These are phyloP conservation scores for Drosophila paranaensis DNA, from an alignment of 2,888 invertebrate genomes.

Conservation along the genomic window DNA sequence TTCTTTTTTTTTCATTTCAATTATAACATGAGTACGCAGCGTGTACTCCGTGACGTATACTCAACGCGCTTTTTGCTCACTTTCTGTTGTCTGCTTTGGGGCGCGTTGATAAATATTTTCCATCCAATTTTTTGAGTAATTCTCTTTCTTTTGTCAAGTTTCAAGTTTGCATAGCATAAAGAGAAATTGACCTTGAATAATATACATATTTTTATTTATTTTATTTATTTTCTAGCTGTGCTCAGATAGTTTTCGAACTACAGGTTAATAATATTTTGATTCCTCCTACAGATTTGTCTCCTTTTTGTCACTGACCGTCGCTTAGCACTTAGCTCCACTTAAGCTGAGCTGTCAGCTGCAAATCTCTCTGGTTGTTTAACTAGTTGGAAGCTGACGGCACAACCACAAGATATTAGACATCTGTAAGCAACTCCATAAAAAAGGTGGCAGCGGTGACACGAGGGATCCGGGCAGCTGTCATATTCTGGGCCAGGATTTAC, in stretches of 20 bases:
- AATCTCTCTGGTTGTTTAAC: slow-evolving; percentile 34
- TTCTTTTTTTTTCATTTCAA: background rate
- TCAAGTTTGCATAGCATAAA: too few species aligned
- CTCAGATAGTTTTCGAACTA: background rate
- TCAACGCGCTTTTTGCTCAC: background rate
- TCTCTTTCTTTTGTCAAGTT: too few species aligned
- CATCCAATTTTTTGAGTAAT: background rate
- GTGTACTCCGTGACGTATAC: slow-evolving; percentile 23
- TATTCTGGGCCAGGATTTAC: slow-evolving; percentile 62
- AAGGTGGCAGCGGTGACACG: slow-evolving; percentile 29
- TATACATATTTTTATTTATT: background rate
- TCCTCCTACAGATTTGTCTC: background rate
- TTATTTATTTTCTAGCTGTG: background rate
- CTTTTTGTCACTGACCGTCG: background rate
- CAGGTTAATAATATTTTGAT: background rate
- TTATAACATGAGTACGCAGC: background rate
- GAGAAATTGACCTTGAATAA: background rate
- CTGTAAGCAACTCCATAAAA: slow-evolving; percentile 26
- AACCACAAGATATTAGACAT: slow-evolving; percentile 9
- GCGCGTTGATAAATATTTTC: background rate
- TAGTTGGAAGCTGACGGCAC: slow-evolving; percentile 27
- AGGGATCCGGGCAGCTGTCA: slow-evolving; percentile 56
- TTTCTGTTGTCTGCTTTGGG: slow-evolving; percentile 11
- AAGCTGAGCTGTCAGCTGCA: slow-evolving; percentile 42
- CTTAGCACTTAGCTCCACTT: slow-evolving; percentile 24